A percentile compares a stretch with the other conserved stretches of the same genome.
phyloP scores from a whole-genome alignment of 2,113 vertebrate species.

The Onychostruthus taczanowskii region DNA sequence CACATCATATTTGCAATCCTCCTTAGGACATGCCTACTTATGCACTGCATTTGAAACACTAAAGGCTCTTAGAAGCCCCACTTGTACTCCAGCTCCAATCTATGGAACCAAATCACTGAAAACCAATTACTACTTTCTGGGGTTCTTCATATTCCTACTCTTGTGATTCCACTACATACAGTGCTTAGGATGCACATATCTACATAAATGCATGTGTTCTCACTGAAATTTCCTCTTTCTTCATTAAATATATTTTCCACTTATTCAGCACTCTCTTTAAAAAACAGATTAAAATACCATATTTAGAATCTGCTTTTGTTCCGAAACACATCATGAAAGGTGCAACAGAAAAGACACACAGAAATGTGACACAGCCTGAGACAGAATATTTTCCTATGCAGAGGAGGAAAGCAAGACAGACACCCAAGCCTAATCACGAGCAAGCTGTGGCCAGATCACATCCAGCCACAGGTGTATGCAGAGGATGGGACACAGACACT shows the following conservation, averaged over 20 bases:
- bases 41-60: not conserved
- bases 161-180: not conserved
- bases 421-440: not conserved
- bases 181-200: not conserved
- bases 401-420: not conserved
- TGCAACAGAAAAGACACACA: not conserved
- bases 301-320: not conserved
- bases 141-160: not conserved
- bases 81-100: not conserved
- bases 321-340: not conserved
- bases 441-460: not conserved
- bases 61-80: not conserved
- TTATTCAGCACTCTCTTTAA: not conserved
- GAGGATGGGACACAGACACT: not conserved
- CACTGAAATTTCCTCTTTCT: not conserved
- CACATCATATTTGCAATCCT: not conserved
- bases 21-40: not conserved
- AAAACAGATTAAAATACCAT: not conserved
- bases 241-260: not conserved
- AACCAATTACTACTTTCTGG: not conserved
- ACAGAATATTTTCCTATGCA: not conserved
- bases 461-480: not conserved
- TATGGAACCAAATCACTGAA: not conserved
- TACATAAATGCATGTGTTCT: not conserved
- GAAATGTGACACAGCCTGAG: not conserved